phyloP scores from a whole-genome alignment of 1,140 invertebrate species.

The Megathymus violae region DNA sequence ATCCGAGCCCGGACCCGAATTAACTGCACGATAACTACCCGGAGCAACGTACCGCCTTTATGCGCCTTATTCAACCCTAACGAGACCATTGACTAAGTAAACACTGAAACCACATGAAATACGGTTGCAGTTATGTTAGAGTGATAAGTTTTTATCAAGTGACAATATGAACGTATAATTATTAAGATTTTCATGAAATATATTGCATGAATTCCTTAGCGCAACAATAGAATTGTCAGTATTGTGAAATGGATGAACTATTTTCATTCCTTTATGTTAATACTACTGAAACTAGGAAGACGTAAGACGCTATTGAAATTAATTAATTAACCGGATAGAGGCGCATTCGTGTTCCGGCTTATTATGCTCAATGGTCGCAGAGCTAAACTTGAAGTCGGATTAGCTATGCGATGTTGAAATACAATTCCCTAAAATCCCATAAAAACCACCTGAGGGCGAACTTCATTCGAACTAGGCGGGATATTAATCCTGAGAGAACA shows the following conservation, averaged over 20 bases:
- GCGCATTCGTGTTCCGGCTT: background rate
- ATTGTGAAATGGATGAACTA: too few species aligned
- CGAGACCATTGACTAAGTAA: constrained; percentile 20
- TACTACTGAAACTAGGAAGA: background rate
- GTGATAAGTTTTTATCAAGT: background rate
- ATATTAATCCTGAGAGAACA: constrained; percentile 14
- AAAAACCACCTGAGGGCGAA: constrained; percentile 10
- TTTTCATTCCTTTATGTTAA: too few species aligned
- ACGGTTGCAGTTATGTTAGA: background rate
- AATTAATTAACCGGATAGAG: constrained; percentile 11
- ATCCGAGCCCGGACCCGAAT: constrained; percentile 51
- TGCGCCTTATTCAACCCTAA: constrained; percentile 26
- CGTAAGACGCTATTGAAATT: constrained; percentile 1
- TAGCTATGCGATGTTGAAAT: constrained; percentile 21
- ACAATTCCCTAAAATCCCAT: constrained; percentile 17
- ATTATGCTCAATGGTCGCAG: constrained; percentile 7
- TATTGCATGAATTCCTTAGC: too few species aligned
- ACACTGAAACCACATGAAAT: constrained; percentile 2
- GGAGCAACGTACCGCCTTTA: constrained; percentile 36
- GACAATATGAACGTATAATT: background rate
- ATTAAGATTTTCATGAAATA: too few species aligned
- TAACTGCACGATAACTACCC: constrained; percentile 38
- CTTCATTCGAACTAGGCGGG: background rate
- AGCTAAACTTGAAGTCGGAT: constrained; percentile 12
- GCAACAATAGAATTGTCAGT: too few species aligned